Evolutionary conservation across 2,888 invertebrate genomes (phyloP), one percentile per base, ranked within the genome.

Genomic region (Lasius fuliginosus): DNA sequence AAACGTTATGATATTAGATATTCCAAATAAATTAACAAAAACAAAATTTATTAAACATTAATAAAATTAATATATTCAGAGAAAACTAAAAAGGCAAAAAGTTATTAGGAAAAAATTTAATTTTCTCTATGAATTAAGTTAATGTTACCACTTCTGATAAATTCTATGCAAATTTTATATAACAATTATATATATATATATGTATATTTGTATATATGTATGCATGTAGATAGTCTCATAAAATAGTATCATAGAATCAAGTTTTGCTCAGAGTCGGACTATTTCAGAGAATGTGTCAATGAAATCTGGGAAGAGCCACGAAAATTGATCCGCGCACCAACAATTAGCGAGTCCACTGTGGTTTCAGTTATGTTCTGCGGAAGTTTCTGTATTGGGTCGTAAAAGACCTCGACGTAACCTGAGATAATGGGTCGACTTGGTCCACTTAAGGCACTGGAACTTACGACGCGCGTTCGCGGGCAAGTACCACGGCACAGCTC

Each of bases 381-480:
- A 89, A 92, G 90, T 92, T 92, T 89, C 92, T 89, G 87, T 90
- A 90, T 91, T 91, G 88, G 86, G 85, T 88, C 91, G 84, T 92
- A 91, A 92, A 92, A 92, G 92, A 90, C 82, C 86, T 76, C 65
- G 85, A 87, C 88, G 87, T 91, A 89, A 90, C 92, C 90, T 86
- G 89, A 88, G 90, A 92, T 92, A 92, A 92, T 92, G 89, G 92
- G 89, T 71, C 85, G 91, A 92, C 90, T 92, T 92, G 89, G 92
- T 90, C 88, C 90, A 91, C 91, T 92, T 89, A 89, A 90, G 90
- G 74, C 73, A 62, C 79, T 65, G 40, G 87, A 90, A 90, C 91
- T 90, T 91, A 91, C 86, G 87, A 85, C 87, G 85, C 88, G 83
- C 86, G 86, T 88, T 85, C 88, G 69, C 65, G 87, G 77, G 68